Base-by-base conservation (phyloP, 2,797 vertebrate genomes). In the Coccyzus lansbergi region DNA sequence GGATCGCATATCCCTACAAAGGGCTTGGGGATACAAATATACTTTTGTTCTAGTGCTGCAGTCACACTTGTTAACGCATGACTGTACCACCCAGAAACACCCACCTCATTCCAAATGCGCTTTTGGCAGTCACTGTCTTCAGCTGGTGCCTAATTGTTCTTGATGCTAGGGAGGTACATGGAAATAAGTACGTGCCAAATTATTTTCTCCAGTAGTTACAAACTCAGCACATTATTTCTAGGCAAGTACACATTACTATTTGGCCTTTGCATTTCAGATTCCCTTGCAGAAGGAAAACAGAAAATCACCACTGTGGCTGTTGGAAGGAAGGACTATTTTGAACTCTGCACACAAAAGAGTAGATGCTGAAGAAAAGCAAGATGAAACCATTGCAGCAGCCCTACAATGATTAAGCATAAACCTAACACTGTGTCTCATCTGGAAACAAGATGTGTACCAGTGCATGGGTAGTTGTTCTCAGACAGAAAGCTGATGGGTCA, bases 61-160 rank as follows among this genome's bases (percentile, higher is more conserved):
- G 74, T 84, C 91, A 90, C 84, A 59, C 82, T 86, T 90, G 88
- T 85, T 93, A 83, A 51, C 29, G n/a, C 75, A 67, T 88, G 90
- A 94, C 85, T 94, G 91, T 90, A 92, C 76, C 95, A 94, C 91
- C 95, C 91, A 94, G 79, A 51, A 92, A 94, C 92, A 88, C 93
- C 93, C 92, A 91, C 92, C 65, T 83, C 87, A 93, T 94, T 48
- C 93, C 91, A 95, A 96, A 93, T 75, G 91, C 0, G 49, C 74
- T 93, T 95, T 96, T 94, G 92, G 93, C 91, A 96, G 92, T 49
- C 92, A 18, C 83, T 68, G 60, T 20, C 83, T 91, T 96, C 91
- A 94, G 89, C 92, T 95, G 93, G 58, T 72, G 83, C 44, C 63
- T 75, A 77, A 95, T 93, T 93, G 91, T 94, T 96, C 90, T 59